Evolutionary conservation across 2,888 invertebrate species (phyloP).

Genomic region (Melinopterus prodromus): DNA sequence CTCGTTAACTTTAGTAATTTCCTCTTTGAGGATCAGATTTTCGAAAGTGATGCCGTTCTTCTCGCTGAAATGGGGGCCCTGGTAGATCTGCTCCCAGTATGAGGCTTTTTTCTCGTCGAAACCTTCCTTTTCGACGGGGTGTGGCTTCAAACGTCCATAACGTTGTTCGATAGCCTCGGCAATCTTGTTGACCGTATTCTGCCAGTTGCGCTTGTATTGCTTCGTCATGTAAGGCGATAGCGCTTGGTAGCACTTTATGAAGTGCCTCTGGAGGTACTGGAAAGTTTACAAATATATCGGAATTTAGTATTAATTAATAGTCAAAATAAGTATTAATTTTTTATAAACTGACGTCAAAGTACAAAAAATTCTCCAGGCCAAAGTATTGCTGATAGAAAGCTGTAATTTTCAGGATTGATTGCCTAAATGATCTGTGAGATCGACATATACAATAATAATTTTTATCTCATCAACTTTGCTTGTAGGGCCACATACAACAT

Average conservation of each 20-base stretch:
- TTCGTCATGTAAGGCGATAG: constrained; percentile 69
- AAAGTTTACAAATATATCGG: constrained; percentile 46
- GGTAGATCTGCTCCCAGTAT: constrained; percentile 71
- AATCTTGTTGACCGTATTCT: constrained; percentile 62
- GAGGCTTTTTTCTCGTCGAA: constrained; percentile 71
- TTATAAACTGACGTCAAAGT: neutral
- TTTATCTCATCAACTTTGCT: too few species aligned
- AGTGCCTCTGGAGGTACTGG: constrained; percentile 75
- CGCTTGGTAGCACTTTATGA: constrained; percentile 67
- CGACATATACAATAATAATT: too few species aligned
- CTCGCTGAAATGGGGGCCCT: constrained; percentile 73
- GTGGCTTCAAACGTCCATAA: constrained; percentile 74
- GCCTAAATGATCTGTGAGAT: too few species aligned
- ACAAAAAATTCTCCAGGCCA: neutral
- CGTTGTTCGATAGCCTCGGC: constrained; percentile 78
- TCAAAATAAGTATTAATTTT: neutral
- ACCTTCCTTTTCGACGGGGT: constrained; percentile 72
- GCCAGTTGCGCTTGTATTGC: constrained; percentile 65
- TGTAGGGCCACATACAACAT: too few species aligned
- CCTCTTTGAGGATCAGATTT: constrained; percentile 60
- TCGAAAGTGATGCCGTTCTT: constrained; percentile 65
- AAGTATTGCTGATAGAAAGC: too few species aligned
- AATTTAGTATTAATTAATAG: neutral
- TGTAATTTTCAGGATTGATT: too few species aligned
- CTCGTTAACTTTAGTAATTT: constrained; percentile 50